phyloP scores from a whole-genome alignment of 2,113 vertebrate genomes.

The Mola mola region DNA sequence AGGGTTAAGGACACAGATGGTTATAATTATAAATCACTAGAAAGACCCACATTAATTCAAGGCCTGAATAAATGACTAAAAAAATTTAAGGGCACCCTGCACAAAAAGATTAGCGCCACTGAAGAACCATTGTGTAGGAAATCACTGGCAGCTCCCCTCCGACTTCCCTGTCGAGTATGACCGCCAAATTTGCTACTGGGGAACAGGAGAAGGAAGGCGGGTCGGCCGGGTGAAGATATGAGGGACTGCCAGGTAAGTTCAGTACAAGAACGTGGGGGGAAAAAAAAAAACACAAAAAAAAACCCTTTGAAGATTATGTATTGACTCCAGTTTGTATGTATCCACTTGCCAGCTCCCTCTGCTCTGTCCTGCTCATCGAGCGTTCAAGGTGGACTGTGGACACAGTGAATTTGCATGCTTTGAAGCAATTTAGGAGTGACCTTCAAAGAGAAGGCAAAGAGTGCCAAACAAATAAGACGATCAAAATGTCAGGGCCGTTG shows the following conservation, averaged over 20 bases:
- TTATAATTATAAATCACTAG: no score
- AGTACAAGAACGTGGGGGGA: not conserved
- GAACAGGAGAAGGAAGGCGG: not conserved
- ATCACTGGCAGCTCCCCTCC: conserved; percentile 21
- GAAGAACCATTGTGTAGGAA: conserved; percentile 17
- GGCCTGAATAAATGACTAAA: no score
- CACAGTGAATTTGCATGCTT: conserved; percentile 78
- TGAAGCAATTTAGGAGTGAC: conserved; percentile 80
- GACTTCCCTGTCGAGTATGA: conserved; percentile 11
- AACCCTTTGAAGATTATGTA: not conserved
- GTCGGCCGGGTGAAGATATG: not conserved
- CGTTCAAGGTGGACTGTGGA: conserved; percentile 47
- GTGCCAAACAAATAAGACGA: conserved; percentile 75
- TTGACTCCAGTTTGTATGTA: not conserved
- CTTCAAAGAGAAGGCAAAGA: conserved; percentile 78
- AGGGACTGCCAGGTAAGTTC: not conserved
- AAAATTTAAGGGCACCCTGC: no score
- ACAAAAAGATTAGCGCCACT: conserved; percentile 23
- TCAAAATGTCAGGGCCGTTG: conserved; percentile 81
- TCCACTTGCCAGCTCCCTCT: not conserved
- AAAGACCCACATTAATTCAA: no score
- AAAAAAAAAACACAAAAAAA: not conserved
- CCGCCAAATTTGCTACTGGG: not conserved
- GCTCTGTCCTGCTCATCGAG: conserved; percentile 21
- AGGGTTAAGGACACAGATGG: no score